Base-by-base conservation (phyloP, 2,113 vertebrate species). In the Actenoides hombroni region DNA sequence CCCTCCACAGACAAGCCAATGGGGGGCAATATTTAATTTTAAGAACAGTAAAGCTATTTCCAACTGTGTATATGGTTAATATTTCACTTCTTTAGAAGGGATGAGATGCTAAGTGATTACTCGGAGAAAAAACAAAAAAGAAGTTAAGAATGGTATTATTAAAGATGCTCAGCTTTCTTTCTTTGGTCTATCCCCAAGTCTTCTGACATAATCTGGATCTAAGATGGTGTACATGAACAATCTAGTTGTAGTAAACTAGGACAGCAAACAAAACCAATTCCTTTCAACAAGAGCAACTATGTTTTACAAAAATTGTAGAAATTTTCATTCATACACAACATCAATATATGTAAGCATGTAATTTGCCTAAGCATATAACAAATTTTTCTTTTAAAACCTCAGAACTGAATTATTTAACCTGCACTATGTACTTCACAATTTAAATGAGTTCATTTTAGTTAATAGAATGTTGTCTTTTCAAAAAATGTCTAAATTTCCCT, bases 11-110 rank as follows among this genome's bases (percentile, higher is more conserved):
- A 63, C 23, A 83, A 74, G 48, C 4, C 56, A 85, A 23, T 26
- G 16, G 31, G 87, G 57, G 63, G 54, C 31, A 88, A 80, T 77
- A 91, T 74, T 91, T 91, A 59, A 83, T 92, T 90, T 88, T 84
- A 91, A 85, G 74, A 89, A 87, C 8, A 82, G 35, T 73, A 85
- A 92, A 85, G 59, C 33, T 60, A 85, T 71, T 86, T 85, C 37
- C 31, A 51, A 54, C 49, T 73, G 24, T 61, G 40, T 33, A 68
- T 83, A 83, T 31, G 15, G 40, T 56, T 83, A 90, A 80, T 90
- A 92, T 61, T 73, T 79, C 33, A 75, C 33, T 61, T 91, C 51
- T 37, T 75, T 82, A 60, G 42, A 71, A 81, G 7, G 31, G 33
- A 90, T 68, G 23, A 89, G 54, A 26, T 74, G 16, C 26, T 84